Conservation (phyloP, 2,888 invertebrate genomes). For the Caenorhabditis imperialis region DNA sequence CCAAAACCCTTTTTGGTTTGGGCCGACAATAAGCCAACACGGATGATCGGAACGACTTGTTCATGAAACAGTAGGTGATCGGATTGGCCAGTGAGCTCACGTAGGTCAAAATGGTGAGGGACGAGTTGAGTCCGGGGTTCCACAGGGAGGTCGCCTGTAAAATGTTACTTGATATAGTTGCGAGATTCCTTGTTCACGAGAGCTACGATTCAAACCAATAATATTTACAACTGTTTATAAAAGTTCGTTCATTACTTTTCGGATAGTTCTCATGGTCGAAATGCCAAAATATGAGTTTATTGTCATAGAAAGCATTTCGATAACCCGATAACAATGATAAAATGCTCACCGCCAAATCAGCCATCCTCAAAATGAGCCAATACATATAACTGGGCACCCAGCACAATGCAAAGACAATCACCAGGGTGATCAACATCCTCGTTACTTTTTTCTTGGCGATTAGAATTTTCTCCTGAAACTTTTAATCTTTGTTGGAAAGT, state of each 20-base stretch:
- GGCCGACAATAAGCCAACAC: slow-evolving; percentile 60
- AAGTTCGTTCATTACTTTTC: too few relatives aligned
- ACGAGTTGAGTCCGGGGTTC: slow-evolving; percentile 64
- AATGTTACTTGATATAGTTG: too few relatives aligned
- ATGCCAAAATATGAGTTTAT: too few relatives aligned
- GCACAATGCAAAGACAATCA: slow-evolving; percentile 90
- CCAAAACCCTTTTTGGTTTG: slow-evolving; percentile 32
- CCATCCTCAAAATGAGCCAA: slow-evolving; percentile 66
- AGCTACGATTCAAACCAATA: too few relatives aligned
- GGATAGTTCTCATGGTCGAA: background rate
- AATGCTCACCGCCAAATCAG: slow-evolving; percentile 66
- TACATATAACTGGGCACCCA: slow-evolving; percentile 85
- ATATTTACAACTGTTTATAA: too few relatives aligned
- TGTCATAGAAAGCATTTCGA: too few relatives aligned
- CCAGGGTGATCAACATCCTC: slow-evolving; percentile 90
- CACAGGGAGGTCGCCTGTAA: slow-evolving; percentile 59
- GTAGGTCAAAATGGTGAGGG: slow-evolving; percentile 67
- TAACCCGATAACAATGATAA: too few relatives aligned
- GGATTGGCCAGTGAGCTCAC: slow-evolving; percentile 82
- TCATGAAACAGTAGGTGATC: slow-evolving; percentile 93
- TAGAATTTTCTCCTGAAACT: slow-evolving; percentile 84
- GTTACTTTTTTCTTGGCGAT: slow-evolving; percentile 84
- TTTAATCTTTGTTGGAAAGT: background rate
- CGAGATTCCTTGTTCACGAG: too few relatives aligned
- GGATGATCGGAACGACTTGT: slow-evolving; percentile 80